phyloP scores from a whole-genome alignment of 2,888 invertebrate genomes.

The Pristionchus mayeri region DNA sequence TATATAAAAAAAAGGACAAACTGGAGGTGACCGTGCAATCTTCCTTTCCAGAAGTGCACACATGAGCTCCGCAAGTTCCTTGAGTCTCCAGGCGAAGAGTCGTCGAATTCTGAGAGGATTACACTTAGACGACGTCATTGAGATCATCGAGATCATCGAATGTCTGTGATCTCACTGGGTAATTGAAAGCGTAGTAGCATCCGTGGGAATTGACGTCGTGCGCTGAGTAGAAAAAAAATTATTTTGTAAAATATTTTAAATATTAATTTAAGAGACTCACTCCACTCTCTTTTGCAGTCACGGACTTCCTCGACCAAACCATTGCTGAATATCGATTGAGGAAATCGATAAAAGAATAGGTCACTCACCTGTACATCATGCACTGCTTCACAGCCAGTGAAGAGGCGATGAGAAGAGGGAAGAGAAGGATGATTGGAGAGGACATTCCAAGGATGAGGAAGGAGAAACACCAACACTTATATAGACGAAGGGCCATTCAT shows the following conservation, averaged over 20 bases:
- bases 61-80: not conserved
- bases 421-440: not conserved
- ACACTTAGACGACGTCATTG: not conserved
- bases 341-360: not conserved
- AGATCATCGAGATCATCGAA: too few species aligned
- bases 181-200: constrained; percentile 26
- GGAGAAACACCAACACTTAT: not conserved
- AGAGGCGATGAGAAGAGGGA: not conserved
- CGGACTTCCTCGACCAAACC: not conserved
- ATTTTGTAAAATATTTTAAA: not conserved
- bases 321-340: not conserved
- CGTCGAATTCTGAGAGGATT: not conserved
- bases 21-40: not conserved
- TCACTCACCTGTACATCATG: not conserved
- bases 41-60: not conserved
- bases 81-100: not conserved
- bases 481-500: not conserved
- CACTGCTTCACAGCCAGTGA: not conserved
- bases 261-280: not conserved
- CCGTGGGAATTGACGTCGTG: not conserved
- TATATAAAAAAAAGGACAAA: not conserved
- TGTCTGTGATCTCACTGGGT: not conserved
- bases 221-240: not conserved
- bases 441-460: not conserved
- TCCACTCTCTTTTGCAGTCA: not conserved